Conservation (phyloP, 2,113 vertebrate genomes). For the Pelmatolapia mariae region DNA sequence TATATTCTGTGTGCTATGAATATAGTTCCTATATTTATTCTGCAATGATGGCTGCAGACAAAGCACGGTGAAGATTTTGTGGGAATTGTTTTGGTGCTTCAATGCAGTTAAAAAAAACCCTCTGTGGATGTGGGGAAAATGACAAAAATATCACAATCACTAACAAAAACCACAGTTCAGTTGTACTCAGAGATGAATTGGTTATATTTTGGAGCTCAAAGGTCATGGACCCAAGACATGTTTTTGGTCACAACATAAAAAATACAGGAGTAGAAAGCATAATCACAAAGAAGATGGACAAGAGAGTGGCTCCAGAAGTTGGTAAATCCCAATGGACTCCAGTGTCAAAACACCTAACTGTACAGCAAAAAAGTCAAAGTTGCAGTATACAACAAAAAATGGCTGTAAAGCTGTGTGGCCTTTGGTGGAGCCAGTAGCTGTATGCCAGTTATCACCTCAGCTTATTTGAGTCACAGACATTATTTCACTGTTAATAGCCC, state of each 20-base stretch:
- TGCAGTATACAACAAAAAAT: not conserved
- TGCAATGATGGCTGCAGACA: not conserved
- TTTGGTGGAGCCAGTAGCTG: not conserved
- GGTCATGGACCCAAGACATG: not conserved
- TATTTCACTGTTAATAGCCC: not conserved
- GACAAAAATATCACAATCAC: not conserved
- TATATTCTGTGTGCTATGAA: not conserved
- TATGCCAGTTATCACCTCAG: not conserved
- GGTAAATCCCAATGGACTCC: not conserved
- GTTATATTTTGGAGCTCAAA: not conserved
- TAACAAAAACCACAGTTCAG: not conserved
- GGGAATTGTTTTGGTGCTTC: not conserved
- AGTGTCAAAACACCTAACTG: not conserved
- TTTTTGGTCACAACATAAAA: not conserved
- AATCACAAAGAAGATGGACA: not conserved
- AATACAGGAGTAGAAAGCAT: not conserved
- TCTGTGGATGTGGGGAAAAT: not conserved
- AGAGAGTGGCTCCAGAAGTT: not conserved
- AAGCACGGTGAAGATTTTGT: not conserved
- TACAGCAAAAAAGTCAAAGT: not conserved
- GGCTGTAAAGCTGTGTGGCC: not conserved
- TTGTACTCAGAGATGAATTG: not conserved
- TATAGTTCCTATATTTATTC: not conserved
- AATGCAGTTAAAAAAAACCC: fast-evolving
- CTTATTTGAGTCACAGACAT: not conserved